Evolutionary conservation across 2,797 vertebrate genomes (phyloP).

Genomic region (Coendou prehensilis): DNA sequence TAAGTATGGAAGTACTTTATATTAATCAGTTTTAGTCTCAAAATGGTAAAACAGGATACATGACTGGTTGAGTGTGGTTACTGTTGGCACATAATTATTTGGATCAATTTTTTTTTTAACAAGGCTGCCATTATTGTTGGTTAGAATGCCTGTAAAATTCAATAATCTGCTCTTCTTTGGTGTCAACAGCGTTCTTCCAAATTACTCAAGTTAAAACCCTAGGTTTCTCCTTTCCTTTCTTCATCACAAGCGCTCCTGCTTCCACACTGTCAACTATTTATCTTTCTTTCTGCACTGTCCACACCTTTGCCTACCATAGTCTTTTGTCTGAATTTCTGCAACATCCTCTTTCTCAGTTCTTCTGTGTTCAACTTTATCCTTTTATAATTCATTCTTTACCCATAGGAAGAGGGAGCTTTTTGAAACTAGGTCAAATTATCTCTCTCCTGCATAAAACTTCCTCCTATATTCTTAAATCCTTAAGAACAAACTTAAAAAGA

Average conservation of each 20-base stretch:
- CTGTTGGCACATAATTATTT: not conserved
- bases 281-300: not conserved
- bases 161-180: not conserved
- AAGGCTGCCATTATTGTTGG: not conserved
- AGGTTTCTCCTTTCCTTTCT: not conserved
- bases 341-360: not conserved
- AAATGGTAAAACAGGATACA: not conserved
- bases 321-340: conserved; percentile 3
- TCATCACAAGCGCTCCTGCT: not conserved
- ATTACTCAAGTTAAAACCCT: not conserved
- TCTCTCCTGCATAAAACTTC: not conserved
- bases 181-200: not conserved
- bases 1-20: not conserved
- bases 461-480: not conserved
- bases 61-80: not conserved
- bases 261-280: not conserved
- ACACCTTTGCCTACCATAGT: not conserved
- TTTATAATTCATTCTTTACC: not conserved
- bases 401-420: not conserved
- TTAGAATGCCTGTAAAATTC: not conserved
- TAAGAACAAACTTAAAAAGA: conserved; percentile 2
- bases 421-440: not conserved
- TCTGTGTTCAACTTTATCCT: not conserved
- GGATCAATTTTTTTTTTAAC: not conserved
- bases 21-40: not conserved